Evolutionary conservation across 2,113 vertebrate genomes (phyloP).

Genomic region (Coptodon bakossiorum): DNA sequence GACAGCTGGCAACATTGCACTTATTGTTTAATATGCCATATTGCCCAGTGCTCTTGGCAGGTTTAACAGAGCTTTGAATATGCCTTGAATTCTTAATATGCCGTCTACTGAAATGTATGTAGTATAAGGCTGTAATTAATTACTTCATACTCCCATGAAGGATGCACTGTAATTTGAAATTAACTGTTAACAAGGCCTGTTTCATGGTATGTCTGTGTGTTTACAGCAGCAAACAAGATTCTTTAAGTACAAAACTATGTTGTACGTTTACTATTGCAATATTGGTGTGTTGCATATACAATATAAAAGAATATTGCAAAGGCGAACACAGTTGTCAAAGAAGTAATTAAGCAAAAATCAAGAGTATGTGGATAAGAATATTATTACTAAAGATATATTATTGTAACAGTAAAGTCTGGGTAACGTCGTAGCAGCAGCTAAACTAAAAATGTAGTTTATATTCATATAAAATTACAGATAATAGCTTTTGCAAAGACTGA

Average conservation of each 20-base stretch:
- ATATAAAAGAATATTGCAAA: background rate
- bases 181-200: background rate
- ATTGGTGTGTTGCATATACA: background rate
- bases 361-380: background rate
- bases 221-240: background rate
- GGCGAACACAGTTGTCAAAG: background rate
- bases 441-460: background rate
- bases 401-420: background rate
- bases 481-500: background rate
- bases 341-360: background rate
- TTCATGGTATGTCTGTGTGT: background rate
- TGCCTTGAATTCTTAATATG: background rate
- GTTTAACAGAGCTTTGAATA: background rate
- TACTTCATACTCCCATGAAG: background rate
- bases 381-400: background rate
- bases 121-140: background rate
- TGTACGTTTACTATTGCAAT: background rate
- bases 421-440: background rate
- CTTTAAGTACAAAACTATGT: background rate
- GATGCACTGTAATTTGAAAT: background rate
- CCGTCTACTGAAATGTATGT: background rate
- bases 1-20: background rate
- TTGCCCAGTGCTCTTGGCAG: background rate
- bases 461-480: background rate
- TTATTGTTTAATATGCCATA: background rate